These are phyloP conservation scores for Pedionomus torquatus DNA, from an alignment of 2,113 vertebrate species.

Conservation along the genomic window DNA sequence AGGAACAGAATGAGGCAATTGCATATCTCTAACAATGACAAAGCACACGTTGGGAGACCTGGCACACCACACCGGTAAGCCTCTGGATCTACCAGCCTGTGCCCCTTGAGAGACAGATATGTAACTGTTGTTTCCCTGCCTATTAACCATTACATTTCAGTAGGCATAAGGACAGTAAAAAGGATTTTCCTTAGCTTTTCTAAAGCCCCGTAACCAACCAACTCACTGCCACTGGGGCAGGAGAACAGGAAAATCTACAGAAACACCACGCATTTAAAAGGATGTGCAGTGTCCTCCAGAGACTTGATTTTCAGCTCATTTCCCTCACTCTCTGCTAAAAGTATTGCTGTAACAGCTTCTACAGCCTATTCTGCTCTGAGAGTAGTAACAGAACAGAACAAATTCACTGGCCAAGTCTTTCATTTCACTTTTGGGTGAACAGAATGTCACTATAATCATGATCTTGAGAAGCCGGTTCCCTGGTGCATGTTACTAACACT, in stretches of 20 bases:
- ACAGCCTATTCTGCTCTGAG: neutral
- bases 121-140: too few relatives aligned
- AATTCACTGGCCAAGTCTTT: neutral
- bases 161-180: neutral
- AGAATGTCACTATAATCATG: neutral
- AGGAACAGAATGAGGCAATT: neutral
- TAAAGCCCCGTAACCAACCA: neutral
- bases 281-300: neutral
- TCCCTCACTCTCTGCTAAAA: neutral
- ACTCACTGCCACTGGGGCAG: neutral
- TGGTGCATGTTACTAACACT: neutral
- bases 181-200: neutral
- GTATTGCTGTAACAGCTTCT: neutral
- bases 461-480: neutral
- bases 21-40: neutral
- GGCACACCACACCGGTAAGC: neutral
- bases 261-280: neutral
- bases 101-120: too few relatives aligned
- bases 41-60: fast-evolving
- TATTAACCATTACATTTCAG: neutral
- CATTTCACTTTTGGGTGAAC: neutral
- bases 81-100: too few relatives aligned
- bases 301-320: neutral
- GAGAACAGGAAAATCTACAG: neutral
- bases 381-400: neutral